These are phyloP conservation scores for Elephas maximus DNA, from an alignment of 2,113 vertebrate species.

Conservation along the genomic window DNA sequence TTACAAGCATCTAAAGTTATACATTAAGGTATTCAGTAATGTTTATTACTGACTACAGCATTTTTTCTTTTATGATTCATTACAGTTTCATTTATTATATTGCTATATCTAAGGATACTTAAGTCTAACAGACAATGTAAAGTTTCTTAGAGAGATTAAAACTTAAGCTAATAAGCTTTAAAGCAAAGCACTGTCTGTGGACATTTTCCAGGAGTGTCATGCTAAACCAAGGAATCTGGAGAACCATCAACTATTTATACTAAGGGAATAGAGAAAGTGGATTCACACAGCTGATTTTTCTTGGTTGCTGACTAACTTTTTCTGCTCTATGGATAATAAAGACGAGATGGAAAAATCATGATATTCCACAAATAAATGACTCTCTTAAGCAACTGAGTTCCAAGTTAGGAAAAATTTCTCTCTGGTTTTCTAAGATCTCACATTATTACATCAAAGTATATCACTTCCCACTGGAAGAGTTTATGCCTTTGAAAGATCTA, in stretches of 20 bases:
- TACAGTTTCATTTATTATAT: constrained; percentile 33
- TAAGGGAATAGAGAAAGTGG: neutral
- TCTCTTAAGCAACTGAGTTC: constrained; percentile 40
- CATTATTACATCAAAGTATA: neutral
- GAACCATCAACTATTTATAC: neutral
- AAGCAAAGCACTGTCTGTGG: constrained; percentile 11
- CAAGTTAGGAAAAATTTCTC: constrained; percentile 42
- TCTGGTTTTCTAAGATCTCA: constrained; percentile 4
- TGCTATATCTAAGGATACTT: constrained; percentile 35
- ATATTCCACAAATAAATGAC: constrained; percentile 31
- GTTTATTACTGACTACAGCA: constrained; percentile 27
- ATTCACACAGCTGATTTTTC: constrained; percentile 33
- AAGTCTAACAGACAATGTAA: neutral
- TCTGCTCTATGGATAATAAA: neutral
- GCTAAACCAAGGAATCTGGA: neutral
- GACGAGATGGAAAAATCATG: constrained; percentile 51
- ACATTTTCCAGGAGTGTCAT: constrained; percentile 10
- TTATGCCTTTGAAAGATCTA: constrained; percentile 39
- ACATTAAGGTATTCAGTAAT: neutral
- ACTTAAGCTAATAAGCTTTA: constrained; percentile 41
- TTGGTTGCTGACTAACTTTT: constrained; percentile 5
- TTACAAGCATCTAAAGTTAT: neutral
- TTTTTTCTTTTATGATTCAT: constrained; percentile 38
- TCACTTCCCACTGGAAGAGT: neutral
- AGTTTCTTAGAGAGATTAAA: constrained; percentile 51